A percentile compares a stretch with the other conserved stretches of the same genome.
Conservation (phyloP, 2,113 vertebrate genomes). For the Typhlomys cinereus region DNA sequence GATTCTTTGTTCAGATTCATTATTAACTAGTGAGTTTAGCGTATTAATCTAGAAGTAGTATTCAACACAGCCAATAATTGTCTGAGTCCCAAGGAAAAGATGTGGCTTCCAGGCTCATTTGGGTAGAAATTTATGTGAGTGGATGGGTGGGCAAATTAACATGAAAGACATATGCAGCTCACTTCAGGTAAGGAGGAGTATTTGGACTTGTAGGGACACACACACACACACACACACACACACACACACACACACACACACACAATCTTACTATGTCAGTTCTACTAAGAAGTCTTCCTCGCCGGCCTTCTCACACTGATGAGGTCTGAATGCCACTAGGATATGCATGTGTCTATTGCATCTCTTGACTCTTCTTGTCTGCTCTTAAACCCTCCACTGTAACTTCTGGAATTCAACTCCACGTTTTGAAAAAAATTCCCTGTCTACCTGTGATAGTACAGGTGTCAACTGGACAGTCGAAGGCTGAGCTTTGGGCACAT, state of each 20-base stretch:
- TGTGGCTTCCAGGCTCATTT: background rate
- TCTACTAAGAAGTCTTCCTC: background rate
- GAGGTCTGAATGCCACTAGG: background rate
- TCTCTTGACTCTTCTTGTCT: background rate
- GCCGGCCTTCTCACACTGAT: background rate
- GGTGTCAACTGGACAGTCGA: too few relatives aligned
- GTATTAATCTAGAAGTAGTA: conserved; percentile 6
- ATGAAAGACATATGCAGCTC: background rate
- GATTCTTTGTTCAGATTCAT: conserved; percentile 11
- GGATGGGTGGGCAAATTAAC: background rate
- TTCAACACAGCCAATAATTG: conserved; percentile 10
- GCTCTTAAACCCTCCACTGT: background rate
- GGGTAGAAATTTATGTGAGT: background rate
- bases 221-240: too few relatives aligned
- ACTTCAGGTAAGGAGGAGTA: background rate
- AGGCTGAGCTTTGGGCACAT: too few relatives aligned
- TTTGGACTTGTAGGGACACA: background rate
- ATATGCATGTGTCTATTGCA: background rate
- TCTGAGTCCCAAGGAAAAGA: background rate
- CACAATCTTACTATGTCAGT: background rate
- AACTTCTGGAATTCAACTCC: background rate
- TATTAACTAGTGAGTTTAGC: conserved; percentile 2
- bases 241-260: fast-evolving
- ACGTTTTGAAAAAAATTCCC: background rate
- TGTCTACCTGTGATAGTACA: too few relatives aligned